Percentiles rank a stretch among this genome's conserved stretches.
Conservation (phyloP, 2,113 vertebrate genomes). For the Brienomyrus longianalis region DNA sequence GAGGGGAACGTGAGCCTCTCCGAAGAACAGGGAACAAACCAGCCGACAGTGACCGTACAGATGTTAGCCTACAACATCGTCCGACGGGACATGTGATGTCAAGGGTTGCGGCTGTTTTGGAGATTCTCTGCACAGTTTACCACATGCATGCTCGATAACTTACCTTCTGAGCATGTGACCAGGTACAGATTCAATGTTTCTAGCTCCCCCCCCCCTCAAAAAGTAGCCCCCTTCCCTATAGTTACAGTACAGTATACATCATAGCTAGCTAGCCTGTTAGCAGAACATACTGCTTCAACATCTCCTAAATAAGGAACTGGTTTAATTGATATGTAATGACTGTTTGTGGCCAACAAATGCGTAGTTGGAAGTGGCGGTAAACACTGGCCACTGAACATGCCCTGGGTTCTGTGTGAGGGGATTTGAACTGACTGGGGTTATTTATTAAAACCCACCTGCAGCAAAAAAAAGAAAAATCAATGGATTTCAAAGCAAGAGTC, state of each 20-base stretch:
- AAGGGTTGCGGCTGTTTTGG: neutral
- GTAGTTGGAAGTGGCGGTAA: neutral
- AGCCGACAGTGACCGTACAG: neutral
- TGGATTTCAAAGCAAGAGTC: constrained; percentile 12
- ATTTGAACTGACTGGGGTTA: constrained; percentile 2
- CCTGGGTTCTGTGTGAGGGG: neutral
- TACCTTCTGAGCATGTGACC: neutral
- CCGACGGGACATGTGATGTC: neutral
- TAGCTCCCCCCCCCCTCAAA: no score
- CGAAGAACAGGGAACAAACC: neutral
- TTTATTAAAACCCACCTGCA: constrained; percentile 21
- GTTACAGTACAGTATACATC: neutral
- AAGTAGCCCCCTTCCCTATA: neutral
- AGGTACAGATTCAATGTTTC: neutral
- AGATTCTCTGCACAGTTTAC: neutral
- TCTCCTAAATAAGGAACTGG: neutral
- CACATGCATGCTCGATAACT: neutral
- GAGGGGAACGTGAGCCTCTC: neutral
- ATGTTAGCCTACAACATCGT: neutral
- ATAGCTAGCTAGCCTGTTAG: neutral
- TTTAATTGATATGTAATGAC: neutral
- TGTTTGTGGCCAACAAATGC: neutral
- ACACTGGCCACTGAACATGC: neutral
- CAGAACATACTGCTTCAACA: neutral
- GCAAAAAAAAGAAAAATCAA: constrained; percentile 13